A percentile compares a stretch with the other conserved stretches of the same genome.
These are phyloP conservation scores for Conops quadrifasciatus DNA, from an alignment of 2,888 invertebrate species.

Conservation along the genomic window DNA sequence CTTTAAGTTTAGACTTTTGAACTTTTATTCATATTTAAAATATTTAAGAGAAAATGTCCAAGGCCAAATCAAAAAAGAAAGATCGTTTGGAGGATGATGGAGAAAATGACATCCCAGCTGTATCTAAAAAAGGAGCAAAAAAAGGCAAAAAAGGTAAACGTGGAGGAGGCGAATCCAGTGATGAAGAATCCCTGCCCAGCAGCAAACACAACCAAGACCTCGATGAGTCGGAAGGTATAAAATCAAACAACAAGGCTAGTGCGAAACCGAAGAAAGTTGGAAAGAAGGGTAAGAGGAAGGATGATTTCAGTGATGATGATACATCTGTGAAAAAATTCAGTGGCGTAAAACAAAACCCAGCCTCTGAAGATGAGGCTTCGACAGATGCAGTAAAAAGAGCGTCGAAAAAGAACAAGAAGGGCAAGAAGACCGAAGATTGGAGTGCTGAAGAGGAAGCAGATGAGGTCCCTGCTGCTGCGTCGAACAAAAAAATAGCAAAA, in stretches of 20 bases:
- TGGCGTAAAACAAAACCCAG: constrained; percentile 40
- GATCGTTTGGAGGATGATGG: constrained; percentile 56
- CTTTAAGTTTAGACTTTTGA: not conserved
- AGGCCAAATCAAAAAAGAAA: constrained; percentile 56
- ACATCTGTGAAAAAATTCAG: constrained; percentile 20
- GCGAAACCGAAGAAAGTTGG: constrained; percentile 55
- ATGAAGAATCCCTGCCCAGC: constrained; percentile 63
- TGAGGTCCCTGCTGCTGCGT: constrained; percentile 39
- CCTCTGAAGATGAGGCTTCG: constrained; percentile 38
- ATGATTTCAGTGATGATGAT: constrained; percentile 66
- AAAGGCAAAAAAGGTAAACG: constrained; percentile 62
- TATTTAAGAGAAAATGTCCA: constrained; percentile 45
- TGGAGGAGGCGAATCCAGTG: constrained; percentile 67
- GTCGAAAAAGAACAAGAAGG: constrained; percentile 42
- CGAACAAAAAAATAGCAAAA: constrained; percentile 49
- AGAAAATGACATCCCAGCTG: constrained; percentile 41
- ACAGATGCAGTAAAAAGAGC: constrained; percentile 43
- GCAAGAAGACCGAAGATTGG: constrained; percentile 41
- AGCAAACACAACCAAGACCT: constrained; percentile 51
- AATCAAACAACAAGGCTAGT: constrained; percentile 46
- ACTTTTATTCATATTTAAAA: not conserved
- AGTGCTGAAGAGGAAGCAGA: constrained; percentile 46
- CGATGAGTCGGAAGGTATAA: constrained; percentile 59
- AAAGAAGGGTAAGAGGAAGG: constrained; percentile 67
- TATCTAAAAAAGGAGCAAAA: constrained; percentile 49